phyloP scores from a whole-genome alignment of 2,888 invertebrate genomes.

The Sepiola atlantica region DNA sequence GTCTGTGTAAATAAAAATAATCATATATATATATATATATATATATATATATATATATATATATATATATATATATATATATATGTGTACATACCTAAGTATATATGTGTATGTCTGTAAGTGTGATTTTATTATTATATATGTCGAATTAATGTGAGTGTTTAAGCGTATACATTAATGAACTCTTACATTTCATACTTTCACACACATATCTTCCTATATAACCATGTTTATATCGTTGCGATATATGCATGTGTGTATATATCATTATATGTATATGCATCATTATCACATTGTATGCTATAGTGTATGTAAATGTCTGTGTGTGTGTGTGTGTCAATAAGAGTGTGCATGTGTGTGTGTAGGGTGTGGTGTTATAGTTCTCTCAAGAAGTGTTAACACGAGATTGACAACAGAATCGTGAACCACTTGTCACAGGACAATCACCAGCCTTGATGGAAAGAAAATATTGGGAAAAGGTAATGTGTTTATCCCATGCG shows the following conservation, averaged over 20 bases:
- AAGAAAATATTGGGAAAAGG: not conserved
- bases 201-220: too few species aligned
- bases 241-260: not conserved
- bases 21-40: too few species aligned
- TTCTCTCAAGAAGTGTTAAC: not conserved
- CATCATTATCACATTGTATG: not conserved
- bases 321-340: not conserved
- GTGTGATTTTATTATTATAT: too few species aligned
- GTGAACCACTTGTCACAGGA: not conserved
- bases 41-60: too few species aligned
- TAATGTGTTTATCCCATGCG: not conserved
- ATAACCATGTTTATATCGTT: too few species aligned
- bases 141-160: too few species aligned
- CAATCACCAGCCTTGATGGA: not conserved
- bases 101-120: too few species aligned
- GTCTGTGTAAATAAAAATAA: too few species aligned
- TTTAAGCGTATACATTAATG: too few species aligned
- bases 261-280: not conserved
- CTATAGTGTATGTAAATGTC: not conserved
- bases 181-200: too few species aligned
- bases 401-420: not conserved
- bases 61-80: too few species aligned
- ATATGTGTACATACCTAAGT: too few species aligned
- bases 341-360: not conserved
- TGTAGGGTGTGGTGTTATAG: not conserved